Percentiles rank a stretch among this genome's conserved stretches.
Conservation (phyloP, 2,113 vertebrate species). For the Halichoeres trimaculatus region DNA sequence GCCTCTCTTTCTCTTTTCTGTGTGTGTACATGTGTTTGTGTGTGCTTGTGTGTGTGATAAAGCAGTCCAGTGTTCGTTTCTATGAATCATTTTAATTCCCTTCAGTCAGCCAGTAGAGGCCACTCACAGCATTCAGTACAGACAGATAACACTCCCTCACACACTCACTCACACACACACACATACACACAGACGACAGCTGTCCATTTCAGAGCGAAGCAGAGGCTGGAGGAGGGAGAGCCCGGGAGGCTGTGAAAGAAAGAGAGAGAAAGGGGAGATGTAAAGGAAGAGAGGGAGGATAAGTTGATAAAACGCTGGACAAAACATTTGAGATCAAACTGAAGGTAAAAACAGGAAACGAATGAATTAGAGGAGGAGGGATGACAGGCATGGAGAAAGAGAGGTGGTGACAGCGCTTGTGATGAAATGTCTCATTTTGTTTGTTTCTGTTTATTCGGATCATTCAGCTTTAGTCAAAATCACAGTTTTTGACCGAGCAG, state of each 20-base stretch:
- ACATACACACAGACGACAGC: conserved; percentile 58
- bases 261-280: conserved; percentile 5
- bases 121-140: conserved; percentile 94
- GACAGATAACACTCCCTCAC: conserved; percentile 55
- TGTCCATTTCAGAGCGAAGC: conserved; percentile 58
- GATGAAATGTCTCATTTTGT: conserved; percentile 47
- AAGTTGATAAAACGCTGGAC: not conserved
- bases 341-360: not conserved
- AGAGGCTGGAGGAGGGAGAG: conserved; percentile 33
- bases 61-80: conserved; percentile 40
- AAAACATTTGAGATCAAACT: not conserved
- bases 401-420: conserved; percentile 33
- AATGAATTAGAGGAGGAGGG: conserved; percentile 7
- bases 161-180: conserved; percentile 6
- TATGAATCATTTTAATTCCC: conserved; percentile 86
- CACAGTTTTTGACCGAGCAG: conserved; percentile 51
- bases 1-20: not conserved
- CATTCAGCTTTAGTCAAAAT: conserved; percentile 39
- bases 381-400: conserved; percentile 16
- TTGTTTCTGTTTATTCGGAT: conserved; percentile 49
- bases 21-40: not conserved
- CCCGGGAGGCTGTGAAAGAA: conserved; percentile 22
- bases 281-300: not conserved
- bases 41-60: not conserved
- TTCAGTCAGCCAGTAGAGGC: conserved; percentile 97